These are phyloP conservation scores for Philereme vetulata DNA, from an alignment of 2,888 invertebrate genomes.

Conservation along the genomic window DNA sequence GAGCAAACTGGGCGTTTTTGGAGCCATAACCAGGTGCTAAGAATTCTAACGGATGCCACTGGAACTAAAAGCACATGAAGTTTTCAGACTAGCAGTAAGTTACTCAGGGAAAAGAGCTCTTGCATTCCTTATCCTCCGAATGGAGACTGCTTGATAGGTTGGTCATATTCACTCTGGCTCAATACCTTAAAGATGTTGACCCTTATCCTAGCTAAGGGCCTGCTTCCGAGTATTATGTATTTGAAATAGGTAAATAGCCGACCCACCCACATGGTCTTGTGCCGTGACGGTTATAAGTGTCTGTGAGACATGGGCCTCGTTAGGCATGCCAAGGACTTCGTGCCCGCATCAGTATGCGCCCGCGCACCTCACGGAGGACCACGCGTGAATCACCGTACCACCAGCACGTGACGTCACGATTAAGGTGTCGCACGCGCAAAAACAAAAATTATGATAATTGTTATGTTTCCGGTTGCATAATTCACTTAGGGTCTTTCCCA, in stretches of 20 bases:
- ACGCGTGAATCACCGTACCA: constrained; percentile 72
- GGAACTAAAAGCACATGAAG: neutral
- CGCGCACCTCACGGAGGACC: constrained; percentile 72
- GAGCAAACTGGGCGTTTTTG: neutral
- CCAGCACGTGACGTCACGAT: constrained; percentile 78
- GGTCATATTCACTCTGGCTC: no score
- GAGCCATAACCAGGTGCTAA: neutral
- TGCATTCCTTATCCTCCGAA: no score
- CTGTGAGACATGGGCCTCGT: constrained; percentile 63
- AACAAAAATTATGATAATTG: constrained; percentile 69
- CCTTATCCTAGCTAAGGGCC: constrained; percentile 1
- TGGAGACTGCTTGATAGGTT: no score
- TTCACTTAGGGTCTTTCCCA: constrained; percentile 13
- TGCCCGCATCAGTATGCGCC: constrained; percentile 75
- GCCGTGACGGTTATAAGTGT: constrained; percentile 55
- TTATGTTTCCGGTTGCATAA: constrained; percentile 64
- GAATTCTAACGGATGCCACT: neutral
- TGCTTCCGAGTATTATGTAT: neutral
- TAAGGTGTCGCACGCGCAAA: constrained; percentile 70
- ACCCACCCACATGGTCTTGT: constrained; percentile 39
- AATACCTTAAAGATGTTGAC: no score
- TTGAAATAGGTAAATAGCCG: constrained; percentile 35
- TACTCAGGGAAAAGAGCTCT: neutral
- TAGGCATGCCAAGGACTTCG: constrained; percentile 64
- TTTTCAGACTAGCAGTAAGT: neutral